Conservation (phyloP, 1,140 invertebrate genomes). For the Gryon sp. region DNA sequence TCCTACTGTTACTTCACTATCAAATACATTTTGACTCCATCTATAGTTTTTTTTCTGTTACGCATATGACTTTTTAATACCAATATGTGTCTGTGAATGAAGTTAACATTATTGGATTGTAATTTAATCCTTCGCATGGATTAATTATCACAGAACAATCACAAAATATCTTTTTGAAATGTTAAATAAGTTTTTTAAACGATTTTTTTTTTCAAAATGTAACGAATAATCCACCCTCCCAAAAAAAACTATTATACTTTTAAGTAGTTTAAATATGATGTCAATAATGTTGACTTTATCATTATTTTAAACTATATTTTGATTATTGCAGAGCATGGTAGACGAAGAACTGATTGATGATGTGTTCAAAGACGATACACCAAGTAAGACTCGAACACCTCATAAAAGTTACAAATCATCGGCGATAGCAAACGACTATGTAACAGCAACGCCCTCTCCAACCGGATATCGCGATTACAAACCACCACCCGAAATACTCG, state of each 20-base stretch:
- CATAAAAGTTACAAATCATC: slow-evolving; percentile 60
- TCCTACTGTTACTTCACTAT: slow-evolving; percentile 9
- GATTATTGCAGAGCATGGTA: slow-evolving; percentile 70
- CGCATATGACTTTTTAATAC: slow-evolving; percentile 42
- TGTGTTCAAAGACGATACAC: slow-evolving; percentile 84
- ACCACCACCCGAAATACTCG: slow-evolving; percentile 84
- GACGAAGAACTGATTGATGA: slow-evolving; percentile 87
- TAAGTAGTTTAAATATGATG: background rate
- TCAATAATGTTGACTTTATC: no score
- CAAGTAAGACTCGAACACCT: slow-evolving; percentile 12
- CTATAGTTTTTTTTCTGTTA: slow-evolving; percentile 35
- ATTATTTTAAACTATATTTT: no score
- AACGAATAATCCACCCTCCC: no score
- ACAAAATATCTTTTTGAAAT: no score
- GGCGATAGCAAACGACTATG: slow-evolving; percentile 34
- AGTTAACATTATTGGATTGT: no score
- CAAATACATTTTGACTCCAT: no score
- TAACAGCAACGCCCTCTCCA: slow-evolving; percentile 82
- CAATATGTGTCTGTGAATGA: background rate
- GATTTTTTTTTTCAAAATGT: no score
- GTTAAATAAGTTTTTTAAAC: no score
- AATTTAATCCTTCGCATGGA: no score
- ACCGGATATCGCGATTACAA: slow-evolving; percentile 89
- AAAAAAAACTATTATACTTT: no score
- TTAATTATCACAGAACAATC: no score